Evolutionary conservation across 2,797 vertebrate genomes (phyloP).

Genomic region (Syndactyla subalaris): DNA sequence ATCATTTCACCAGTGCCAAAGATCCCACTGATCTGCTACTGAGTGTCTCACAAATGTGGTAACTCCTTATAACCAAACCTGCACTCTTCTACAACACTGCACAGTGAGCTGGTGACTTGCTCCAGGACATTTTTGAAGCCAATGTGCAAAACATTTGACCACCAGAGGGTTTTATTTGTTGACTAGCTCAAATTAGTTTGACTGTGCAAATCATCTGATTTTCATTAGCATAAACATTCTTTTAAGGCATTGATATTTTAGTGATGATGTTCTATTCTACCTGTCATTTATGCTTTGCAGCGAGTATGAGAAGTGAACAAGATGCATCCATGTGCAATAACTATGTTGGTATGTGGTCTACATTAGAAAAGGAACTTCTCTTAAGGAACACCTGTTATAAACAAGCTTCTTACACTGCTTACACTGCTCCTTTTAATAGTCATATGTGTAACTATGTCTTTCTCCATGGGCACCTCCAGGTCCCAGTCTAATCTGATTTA

Average conservation of each 20-base stretch:
- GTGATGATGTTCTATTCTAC: background rate
- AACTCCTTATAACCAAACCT: background rate
- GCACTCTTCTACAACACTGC: background rate
- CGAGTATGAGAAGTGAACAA: background rate
- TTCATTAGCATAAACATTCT: background rate
- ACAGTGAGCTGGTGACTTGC: background rate
- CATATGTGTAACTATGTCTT: background rate
- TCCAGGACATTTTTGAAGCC: background rate
- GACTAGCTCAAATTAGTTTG: background rate
- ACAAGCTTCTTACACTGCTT: background rate
- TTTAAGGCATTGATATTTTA: background rate
- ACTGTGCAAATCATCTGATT: background rate
- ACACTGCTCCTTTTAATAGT: background rate
- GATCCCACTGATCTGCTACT: background rate
- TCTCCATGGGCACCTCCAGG: background rate
- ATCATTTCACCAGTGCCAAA: background rate
- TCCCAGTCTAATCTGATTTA: background rate
- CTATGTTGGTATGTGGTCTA: background rate
- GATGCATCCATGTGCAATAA: background rate
- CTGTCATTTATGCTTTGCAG: background rate
- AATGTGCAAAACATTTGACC: background rate
- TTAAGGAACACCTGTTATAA: background rate
- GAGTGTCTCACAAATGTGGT: background rate
- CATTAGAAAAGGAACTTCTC: background rate
- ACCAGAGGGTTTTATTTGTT: background rate